A percentile compares a stretch with the other conserved stretches of the same genome.
phyloP scores from a whole-genome alignment of 2,113 vertebrate genomes.

The Spea multiplicata region DNA sequence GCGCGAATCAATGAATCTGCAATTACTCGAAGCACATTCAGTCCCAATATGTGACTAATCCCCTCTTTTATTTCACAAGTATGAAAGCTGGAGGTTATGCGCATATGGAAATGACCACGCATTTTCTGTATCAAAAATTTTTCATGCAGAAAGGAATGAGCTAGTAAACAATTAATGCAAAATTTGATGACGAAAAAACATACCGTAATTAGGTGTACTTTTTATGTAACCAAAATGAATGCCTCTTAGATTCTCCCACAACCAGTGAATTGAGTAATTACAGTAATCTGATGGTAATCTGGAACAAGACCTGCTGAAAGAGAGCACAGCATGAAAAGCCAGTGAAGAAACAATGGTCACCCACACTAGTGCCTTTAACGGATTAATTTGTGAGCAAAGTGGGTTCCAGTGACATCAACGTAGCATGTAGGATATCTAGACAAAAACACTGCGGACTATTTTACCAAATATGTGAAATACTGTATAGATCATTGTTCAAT shows the following conservation, averaged over 20 bases:
- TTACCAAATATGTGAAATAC: too few species aligned
- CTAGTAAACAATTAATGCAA: conserved; percentile 2
- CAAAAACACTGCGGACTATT: too few species aligned
- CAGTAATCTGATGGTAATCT: neutral
- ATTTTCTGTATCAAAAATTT: neutral
- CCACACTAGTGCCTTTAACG: neutral
- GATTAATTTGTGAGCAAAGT: neutral
- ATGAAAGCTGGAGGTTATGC: neutral
- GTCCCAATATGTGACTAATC: conserved; percentile 19
- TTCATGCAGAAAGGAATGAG: neutral
- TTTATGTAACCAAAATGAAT: neutral
- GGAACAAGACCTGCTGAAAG: neutral
- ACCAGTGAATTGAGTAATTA: neutral
- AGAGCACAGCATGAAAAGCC: conserved; percentile 1
- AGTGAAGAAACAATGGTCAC: neutral
- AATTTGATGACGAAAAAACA: conserved; percentile 7
- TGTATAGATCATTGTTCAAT: too few species aligned
- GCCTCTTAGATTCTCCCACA: neutral
- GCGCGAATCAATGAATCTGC: conserved; percentile 24
- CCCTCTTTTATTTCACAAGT: conserved; percentile 10
- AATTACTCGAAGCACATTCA: conserved; percentile 19
- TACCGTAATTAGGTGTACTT: neutral
- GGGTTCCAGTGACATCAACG: too few species aligned
- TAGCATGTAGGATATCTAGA: too few species aligned
- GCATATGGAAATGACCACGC: neutral